These are phyloP conservation scores for Cyrtonyx montezumae DNA, from an alignment of 2,113 vertebrate genomes.

Conservation along the genomic window DNA sequence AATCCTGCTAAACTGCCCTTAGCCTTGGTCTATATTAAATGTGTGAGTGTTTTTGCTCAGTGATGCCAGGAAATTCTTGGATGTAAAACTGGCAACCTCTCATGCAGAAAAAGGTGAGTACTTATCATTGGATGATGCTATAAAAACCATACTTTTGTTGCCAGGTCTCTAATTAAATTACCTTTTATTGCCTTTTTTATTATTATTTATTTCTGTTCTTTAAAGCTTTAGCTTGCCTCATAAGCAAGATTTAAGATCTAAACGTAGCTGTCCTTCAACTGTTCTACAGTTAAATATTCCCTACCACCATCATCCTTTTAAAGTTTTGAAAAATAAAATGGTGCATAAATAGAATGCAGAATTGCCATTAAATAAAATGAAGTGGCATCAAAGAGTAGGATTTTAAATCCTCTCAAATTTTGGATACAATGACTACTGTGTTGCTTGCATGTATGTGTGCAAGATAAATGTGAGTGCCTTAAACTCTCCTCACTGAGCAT, in stretches of 20 bases:
- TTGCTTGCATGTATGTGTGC: background rate
- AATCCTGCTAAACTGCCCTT: conserved; percentile 17
- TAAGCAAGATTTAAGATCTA: conserved; percentile 53
- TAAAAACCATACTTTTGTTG: conserved; percentile 58
- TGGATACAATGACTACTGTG: background rate
- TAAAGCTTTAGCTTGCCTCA: conserved; percentile 44
- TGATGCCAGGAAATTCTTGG: conserved; percentile 50
- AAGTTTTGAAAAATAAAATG: conserved; percentile 27
- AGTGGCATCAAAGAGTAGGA: background rate
- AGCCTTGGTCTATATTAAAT: background rate
- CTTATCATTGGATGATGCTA: conserved; percentile 39
- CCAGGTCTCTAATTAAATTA: conserved; percentile 70
- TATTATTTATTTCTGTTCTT: conserved; percentile 53
- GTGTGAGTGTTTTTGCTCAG: background rate
- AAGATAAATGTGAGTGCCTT: background rate
- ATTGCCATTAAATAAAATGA: background rate
- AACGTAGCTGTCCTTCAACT: conserved; percentile 47
- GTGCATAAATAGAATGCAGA: background rate
- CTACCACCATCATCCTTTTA: background rate
- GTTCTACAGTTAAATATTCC: conserved; percentile 10
- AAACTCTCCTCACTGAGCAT: background rate
- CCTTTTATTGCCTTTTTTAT: conserved; percentile 36
- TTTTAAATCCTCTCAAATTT: background rate
- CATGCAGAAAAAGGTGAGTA: conserved; percentile 37
- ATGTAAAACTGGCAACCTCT: conserved; percentile 25